Evolutionary conservation across 2,888 invertebrate genomes (phyloP), one percentile per base, ranked within the genome.

Genomic region (Ichneumoninae sp.): DNA sequence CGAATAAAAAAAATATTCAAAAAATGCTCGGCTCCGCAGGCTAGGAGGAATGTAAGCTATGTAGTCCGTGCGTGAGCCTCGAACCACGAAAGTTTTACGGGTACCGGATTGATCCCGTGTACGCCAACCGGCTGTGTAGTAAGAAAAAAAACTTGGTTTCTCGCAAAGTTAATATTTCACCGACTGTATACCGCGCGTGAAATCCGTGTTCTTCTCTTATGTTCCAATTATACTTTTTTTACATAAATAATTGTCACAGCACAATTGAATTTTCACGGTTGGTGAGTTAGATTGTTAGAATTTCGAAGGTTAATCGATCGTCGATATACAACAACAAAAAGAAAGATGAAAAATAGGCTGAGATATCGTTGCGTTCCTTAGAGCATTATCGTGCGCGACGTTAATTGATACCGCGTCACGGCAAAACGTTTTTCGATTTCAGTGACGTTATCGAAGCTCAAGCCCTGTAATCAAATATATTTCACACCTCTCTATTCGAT

Each of bases 401-500:
- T 57, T 50, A 19, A 16, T 62, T 16, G 47, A 40, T n/a, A 40
- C 22, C 26, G 54, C 65, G 47, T 50, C 52, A 26, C 70, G 60
- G 19, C 54, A 68, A 72, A 66, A 65, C 30, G 33, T 54, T 60
- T 22, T 65, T 80, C 69, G 68, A 80, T 80, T 77, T 74, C 77
- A 84, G 54, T 76, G 66, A 57, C 80, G 72, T 72, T 60, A 80
- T 84, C 80, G 77, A 80, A 77, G 80, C 83, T 80, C 83, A 83
- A 80, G 62, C 30, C 76, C 60, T 62, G 40, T 74, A 84, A 84
- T 80, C 83, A 80, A 77, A 83, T 66, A 40, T 16, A 62, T 74
- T 36, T 80, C 47, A 60, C 57, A 57, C 65, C 62, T 68, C 62
- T 68, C 44, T 16, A n/a, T 62, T 62, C 60, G 60, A 26, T 69